Evolutionary conservation across 1,140 invertebrate genomes (phyloP).

Genomic region (Microplitis demolitor): DNA sequence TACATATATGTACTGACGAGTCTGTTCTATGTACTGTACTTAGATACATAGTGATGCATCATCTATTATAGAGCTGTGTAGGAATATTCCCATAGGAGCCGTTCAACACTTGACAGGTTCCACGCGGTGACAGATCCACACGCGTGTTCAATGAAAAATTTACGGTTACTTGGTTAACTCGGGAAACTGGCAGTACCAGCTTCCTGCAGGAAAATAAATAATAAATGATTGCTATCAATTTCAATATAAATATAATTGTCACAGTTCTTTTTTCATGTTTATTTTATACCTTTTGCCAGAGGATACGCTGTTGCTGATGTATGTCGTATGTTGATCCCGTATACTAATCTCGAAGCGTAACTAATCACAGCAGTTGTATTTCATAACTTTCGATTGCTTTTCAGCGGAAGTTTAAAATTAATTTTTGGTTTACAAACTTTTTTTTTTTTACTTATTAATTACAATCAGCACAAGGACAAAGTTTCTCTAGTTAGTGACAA

Average conservation of each 20-base stretch:
- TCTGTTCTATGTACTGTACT: neutral
- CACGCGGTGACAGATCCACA: neutral
- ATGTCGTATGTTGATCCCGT: neutral
- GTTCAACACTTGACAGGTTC: neutral
- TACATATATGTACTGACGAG: neutral
- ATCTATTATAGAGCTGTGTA: neutral
- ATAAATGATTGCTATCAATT: neutral
- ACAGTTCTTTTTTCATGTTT: neutral
- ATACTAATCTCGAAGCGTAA: conserved; percentile 1
- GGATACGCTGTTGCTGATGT: neutral
- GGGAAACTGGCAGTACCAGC: neutral
- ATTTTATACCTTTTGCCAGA: neutral
- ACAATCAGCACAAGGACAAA: conserved; percentile 16
- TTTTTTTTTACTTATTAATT: neutral
- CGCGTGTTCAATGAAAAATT: neutral
- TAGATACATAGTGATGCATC: neutral
- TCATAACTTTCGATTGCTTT: conserved; percentile 6
- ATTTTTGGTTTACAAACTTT: conserved; percentile 4
- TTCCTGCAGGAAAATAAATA: neutral
- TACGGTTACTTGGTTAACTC: neutral
- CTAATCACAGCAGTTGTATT: conserved; percentile 11
- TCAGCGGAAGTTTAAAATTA: conserved; percentile 13
- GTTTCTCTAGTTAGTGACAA: neutral
- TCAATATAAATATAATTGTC: neutral
- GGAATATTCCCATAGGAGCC: neutral